Evolutionary conservation across 2,888 invertebrate genomes (phyloP).

Genomic region (Microctonus aethiopoides): DNA sequence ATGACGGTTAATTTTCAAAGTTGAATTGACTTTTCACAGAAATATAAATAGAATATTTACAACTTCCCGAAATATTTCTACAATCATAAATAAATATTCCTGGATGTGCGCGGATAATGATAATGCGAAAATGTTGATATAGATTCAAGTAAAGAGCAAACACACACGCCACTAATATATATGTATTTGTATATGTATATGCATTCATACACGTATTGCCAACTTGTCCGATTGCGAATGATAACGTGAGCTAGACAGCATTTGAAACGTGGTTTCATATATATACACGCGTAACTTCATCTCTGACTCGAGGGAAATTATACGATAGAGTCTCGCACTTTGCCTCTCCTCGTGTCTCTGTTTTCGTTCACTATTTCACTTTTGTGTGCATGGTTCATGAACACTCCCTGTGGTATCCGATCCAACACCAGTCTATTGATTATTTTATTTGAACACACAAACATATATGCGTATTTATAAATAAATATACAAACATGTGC

Average conservation of each 20-base stretch:
- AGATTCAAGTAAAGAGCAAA: background rate
- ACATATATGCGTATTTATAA: background rate
- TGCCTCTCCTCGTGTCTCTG: constrained; percentile 15
- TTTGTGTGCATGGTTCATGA: constrained; percentile 4
- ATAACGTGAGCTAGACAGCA: background rate
- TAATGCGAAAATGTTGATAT: background rate
- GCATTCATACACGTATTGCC: constrained; percentile 2
- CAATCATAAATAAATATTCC: constrained; percentile 2
- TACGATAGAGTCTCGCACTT: constrained; percentile 29
- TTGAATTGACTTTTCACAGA: background rate
- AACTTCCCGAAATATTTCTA: background rate
- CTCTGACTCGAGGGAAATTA: constrained; percentile 34
- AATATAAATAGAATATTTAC: background rate
- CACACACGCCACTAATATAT: background rate
- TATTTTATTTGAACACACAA: background rate
- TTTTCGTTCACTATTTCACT: constrained; percentile 13
- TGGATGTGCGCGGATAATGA: constrained; percentile 5
- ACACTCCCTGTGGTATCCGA: constrained; percentile 7
- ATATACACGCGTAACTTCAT: constrained; percentile 16
- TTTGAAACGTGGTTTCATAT: background rate
- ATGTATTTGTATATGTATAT: no score
- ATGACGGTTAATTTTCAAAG: no score
- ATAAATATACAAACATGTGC: no score
- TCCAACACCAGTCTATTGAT: constrained; percentile 15
- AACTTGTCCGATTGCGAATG: background rate